phyloP scores from a whole-genome alignment of 2,888 invertebrate genomes.

The Eupeodes luniger region DNA sequence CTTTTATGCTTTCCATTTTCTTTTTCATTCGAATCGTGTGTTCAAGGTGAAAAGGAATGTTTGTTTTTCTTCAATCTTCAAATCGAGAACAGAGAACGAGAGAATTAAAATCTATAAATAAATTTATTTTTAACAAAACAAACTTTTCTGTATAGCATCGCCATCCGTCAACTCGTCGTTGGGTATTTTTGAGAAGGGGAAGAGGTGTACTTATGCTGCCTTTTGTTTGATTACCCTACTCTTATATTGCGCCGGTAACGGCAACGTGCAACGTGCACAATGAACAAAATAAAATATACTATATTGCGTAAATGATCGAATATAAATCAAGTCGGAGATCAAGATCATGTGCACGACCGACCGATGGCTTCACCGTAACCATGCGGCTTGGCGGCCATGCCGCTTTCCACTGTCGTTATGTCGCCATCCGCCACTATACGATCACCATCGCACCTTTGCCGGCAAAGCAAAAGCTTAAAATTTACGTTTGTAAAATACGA shows the following conservation, averaged over 20 bases:
- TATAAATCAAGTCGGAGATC: conserved; percentile 64
- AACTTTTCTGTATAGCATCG: background rate
- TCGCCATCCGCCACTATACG: background rate
- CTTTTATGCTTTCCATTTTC: conserved; percentile 19
- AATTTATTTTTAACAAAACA: conserved; percentile 12
- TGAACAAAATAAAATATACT: conserved; percentile 15
- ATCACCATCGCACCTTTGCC: background rate
- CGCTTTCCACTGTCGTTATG: background rate
- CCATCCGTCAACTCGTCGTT: background rate
- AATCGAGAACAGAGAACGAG: conserved; percentile 5
- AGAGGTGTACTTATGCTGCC: background rate
- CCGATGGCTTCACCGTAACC: too few relatives aligned
- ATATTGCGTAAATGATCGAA: conserved; percentile 57
- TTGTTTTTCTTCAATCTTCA: too few relatives aligned
- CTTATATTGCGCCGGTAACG: conserved; percentile 10
- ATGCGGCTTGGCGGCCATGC: background rate
- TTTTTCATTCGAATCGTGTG: conserved; percentile 11
- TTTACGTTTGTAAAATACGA: background rate
- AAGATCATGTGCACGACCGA: conserved; percentile 67
- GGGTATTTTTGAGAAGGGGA: background rate
- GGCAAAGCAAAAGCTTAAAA: background rate
- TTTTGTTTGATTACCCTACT: conserved; percentile 9
- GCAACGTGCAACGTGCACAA: conserved; percentile 1
- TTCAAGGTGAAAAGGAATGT: conserved; percentile 22
- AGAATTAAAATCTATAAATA: conserved; percentile 29